Conservation (phyloP, 2,113 vertebrate species). For the Microcebus murinus region DNA sequence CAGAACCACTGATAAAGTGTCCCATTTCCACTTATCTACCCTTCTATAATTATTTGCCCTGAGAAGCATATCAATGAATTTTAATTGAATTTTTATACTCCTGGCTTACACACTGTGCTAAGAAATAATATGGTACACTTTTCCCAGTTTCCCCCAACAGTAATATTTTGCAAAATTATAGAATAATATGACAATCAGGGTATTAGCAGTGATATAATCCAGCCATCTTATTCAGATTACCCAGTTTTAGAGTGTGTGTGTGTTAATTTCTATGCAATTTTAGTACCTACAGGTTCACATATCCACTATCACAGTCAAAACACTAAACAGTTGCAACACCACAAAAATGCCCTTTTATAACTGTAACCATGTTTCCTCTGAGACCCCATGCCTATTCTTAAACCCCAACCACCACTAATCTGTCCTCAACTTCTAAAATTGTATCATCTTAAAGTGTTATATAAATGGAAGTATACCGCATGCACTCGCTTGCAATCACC, state of each 20-base stretch:
- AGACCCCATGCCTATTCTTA: background rate
- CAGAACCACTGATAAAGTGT: background rate
- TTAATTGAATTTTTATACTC: background rate
- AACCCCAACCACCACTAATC: background rate
- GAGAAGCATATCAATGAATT: background rate
- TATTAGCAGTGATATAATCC: background rate
- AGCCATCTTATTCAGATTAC: background rate
- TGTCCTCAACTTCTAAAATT: background rate
- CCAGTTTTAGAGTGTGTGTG: background rate
- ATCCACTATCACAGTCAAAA: background rate
- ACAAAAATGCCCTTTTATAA: background rate
- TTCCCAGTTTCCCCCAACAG: background rate
- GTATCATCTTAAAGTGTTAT: background rate
- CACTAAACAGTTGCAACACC: background rate
- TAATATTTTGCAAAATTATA: background rate
- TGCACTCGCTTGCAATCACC: background rate
- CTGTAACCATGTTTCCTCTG: background rate
- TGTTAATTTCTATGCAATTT: background rate
- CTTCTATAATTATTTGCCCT: background rate
- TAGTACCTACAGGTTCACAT: background rate
- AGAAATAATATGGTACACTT: background rate
- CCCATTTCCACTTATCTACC: background rate
- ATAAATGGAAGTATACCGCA: background rate
- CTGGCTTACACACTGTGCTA: background rate
- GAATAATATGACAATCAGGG: background rate